A percentile compares a stretch with the other conserved stretches of the same genome.
These are phyloP conservation scores for Turritopsis dohrnii DNA, from an alignment of 30 jellyfish, hydroid and myxozoan species.

Conservation along the genomic window DNA sequence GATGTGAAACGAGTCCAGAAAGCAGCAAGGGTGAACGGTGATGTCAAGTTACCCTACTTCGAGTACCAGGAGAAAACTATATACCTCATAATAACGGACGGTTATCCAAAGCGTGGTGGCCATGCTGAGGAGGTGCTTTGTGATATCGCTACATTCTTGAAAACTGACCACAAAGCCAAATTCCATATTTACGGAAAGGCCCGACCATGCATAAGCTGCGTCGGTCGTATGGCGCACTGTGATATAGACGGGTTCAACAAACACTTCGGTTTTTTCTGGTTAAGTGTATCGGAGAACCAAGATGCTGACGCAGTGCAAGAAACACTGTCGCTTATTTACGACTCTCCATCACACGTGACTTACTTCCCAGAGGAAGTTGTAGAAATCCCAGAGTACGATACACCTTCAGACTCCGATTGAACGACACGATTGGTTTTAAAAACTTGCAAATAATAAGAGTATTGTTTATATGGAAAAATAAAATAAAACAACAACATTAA, in stretches of 20 bases:
- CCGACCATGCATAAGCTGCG: slow-evolving; percentile 1
- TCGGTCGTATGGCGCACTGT: not conserved
- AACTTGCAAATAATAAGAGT: no score
- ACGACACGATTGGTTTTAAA: no score
- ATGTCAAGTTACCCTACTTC: slow-evolving; percentile 16
- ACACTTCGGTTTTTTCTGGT: slow-evolving; percentile 6
- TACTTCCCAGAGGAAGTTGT: not conserved
- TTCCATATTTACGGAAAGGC: not conserved
- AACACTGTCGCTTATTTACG: not conserved
- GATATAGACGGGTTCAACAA: not conserved
- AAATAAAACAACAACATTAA: no score
- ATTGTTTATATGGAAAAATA: no score
- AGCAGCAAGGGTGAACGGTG: not conserved
- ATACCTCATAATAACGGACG: not conserved
- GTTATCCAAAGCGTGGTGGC: not conserved
- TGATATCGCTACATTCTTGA: not conserved
- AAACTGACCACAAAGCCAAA: not conserved
- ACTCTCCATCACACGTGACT: slow-evolving; percentile 4
- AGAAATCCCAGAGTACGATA: not conserved
- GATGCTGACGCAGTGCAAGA: not conserved
- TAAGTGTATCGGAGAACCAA: slow-evolving; percentile 8
- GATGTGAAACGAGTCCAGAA: slow-evolving; percentile 4
- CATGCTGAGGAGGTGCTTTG: not conserved
- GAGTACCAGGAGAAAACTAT: not conserved
- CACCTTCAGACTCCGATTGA: slow-evolving; percentile 11